Evolutionary conservation across 2,113 vertebrate species (phyloP), one percentile per base, ranked within the genome.

Genomic region (Gavia stellata): DNA sequence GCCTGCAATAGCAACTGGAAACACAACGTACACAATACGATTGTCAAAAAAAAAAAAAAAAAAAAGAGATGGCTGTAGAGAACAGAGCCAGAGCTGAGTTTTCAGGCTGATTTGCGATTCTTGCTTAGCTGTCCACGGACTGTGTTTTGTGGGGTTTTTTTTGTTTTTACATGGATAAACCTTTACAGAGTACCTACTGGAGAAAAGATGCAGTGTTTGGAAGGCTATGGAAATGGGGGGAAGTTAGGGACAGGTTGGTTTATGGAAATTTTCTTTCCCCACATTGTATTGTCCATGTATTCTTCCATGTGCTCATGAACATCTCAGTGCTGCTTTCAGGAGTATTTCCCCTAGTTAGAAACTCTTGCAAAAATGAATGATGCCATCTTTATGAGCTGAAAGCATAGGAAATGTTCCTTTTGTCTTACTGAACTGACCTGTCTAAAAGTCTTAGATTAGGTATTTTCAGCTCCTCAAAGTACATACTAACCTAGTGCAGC

Each of bases 1-100:
- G 83, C 81, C 23, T 10, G 87, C 94, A 79, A 34, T 95, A 96
- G 92, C 96, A 97, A 96, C 94, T 77, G 82, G 44, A 95, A 97
- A 93, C 91, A 96, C 72, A 96, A 93, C 78, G 49, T 86, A 95
- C 89, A 93, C 89, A 94, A 80, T 49, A 33, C 8, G 33, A n/a
- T 84, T 92, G 72, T 72, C 24, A 56, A 84, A 84, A 78, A 67
- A 31, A 81, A 72, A 52, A 65, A 67, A 40, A 77, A 44, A 62
- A 34, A n/a, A 31, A 16, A 20, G 68, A 84, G 44, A 31, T 77
- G 55, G 52, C 44, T 77, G 77, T 16, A 49, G 77, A 87, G 36
- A 82, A 40, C 52, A 34, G 38, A 53, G 68, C 50, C 77, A 67
- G 74, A 85, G n/a, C 19, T 40, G 67, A 59, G 50, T 89, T 93